phyloP scores from a whole-genome alignment of 2,113 vertebrate genomes.

The Amia ocellicauda region DNA sequence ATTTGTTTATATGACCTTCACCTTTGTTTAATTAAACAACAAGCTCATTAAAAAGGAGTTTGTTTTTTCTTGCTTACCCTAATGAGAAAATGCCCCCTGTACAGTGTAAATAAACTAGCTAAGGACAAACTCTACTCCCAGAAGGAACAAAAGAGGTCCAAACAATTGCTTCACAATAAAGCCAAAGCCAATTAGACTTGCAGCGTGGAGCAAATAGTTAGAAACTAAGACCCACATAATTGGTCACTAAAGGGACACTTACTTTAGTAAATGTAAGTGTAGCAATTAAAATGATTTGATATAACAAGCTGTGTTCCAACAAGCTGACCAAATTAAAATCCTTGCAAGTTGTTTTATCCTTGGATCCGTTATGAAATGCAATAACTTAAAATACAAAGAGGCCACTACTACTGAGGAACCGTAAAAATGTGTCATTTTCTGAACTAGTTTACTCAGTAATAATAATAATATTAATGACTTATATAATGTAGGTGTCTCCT shows the following conservation, averaged over 20 bases:
- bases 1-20: no score
- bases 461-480: not conserved
- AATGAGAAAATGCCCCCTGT: not conserved
- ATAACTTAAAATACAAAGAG: conserved; percentile 24
- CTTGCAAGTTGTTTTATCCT: conserved; percentile 14
- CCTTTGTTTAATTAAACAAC: no score
- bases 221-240: conserved; percentile 21
- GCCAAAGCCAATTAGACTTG: conserved; percentile 28
- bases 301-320: not conserved
- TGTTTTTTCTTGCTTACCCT: not conserved
- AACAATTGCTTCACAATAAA: conserved; percentile 16
- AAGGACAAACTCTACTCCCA: conserved; percentile 12
- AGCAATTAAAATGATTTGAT: not conserved
- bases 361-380: conserved; percentile 6
- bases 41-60: conserved; percentile 6
- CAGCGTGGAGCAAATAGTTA: not conserved
- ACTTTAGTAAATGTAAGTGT: not conserved
- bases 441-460: no score
- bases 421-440: no score
- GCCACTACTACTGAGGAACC: no score
- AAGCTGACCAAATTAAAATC: not conserved
- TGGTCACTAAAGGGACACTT: conserved; percentile 15
- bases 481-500: not conserved
- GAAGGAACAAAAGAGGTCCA: conserved; percentile 5
- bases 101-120: conserved; percentile 23